These are phyloP conservation scores for Cotesia glomerata DNA, from an alignment of 1,140 invertebrate species.

Conservation along the genomic window DNA sequence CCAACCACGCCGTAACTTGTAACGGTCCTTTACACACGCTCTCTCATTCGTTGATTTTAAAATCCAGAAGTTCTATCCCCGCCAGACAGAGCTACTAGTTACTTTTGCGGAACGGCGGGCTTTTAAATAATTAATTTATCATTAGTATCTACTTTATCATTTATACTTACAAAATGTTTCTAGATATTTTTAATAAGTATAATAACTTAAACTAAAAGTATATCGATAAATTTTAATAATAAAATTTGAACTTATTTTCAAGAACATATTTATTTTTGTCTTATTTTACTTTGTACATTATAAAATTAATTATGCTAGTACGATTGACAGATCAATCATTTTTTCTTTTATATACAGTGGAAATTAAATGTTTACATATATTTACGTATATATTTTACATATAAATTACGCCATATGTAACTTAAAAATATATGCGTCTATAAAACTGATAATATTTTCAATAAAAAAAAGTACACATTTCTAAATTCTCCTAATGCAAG, in stretches of 20 bases:
- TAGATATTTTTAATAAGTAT: no score
- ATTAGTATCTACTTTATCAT: no score
- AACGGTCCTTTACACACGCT: conserved; percentile 6
- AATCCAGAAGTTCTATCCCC: no score
- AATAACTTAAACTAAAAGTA: no score
- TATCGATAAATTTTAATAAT: no score
- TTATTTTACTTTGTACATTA: conserved; percentile 9
- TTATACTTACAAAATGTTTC: no score
- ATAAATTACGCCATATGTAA: not conserved
- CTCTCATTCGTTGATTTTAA: not conserved
- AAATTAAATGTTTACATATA: not conserved
- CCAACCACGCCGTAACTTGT: conserved; percentile 17
- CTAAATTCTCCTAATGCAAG: no score
- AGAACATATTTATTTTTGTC: no score
- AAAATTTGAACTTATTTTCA: no score
- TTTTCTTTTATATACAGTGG: not conserved
- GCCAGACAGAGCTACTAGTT: no score
- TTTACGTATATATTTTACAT: not conserved
- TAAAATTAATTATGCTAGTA: conserved; percentile 1
- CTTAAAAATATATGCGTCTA: not conserved
- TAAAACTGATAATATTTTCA: not conserved
- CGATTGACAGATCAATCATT: not conserved
- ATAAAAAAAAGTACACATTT: not conserved
- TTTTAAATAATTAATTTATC: no score
- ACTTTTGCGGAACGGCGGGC: not conserved